Evolutionary conservation across 2,888 invertebrate species (phyloP), one percentile per base, ranked within the genome.

Genomic region (Caenorhabditis angaria): DNA sequence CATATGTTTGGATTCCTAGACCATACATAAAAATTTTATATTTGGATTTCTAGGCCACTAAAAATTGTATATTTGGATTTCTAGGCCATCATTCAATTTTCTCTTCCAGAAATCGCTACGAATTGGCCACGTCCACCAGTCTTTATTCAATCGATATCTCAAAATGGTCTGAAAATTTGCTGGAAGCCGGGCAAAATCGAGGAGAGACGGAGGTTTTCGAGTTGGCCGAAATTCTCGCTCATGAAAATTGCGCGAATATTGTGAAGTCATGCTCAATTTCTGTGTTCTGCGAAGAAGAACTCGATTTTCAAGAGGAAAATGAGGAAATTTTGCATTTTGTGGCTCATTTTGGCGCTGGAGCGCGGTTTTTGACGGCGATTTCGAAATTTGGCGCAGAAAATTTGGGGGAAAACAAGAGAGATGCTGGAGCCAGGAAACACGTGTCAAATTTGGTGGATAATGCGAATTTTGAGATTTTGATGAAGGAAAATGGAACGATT

Each of bases 101-200:
- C 5, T 48, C n/a, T 54, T 28, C 2, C 18, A 27, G 60, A 14
- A 70, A 66, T 27, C 48, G 63, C 32, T 70, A 70, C 41, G 65
- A 66, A 55, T 27, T 70, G 12, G 60, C 63, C 32, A 66, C 70
- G 3, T 54, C 70, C 5, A 58, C 62, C 5, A 57, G 58, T 25
- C 59, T 70, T 14, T 66, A 58, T 41, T 65, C 70, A 1, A 62
- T 70, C 20, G 66, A 66, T 28, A 70, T 70, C 18, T 59, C 61
- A 4, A 59, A 65, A 35, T 66, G 65, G 65, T 55, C 65, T 18
- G 62, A 66, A 28, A 18, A 20, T 20, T 22, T 56, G 29, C 2
- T 56, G 14, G 3, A 29, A 12, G 32, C 32, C 2, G 8, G 20
- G 10, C n/a, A 20, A 2, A 18, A 5, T 12, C 10, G n/a, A 18